phyloP scores from a whole-genome alignment of 2,888 invertebrate species.

The Thumatha senex region DNA sequence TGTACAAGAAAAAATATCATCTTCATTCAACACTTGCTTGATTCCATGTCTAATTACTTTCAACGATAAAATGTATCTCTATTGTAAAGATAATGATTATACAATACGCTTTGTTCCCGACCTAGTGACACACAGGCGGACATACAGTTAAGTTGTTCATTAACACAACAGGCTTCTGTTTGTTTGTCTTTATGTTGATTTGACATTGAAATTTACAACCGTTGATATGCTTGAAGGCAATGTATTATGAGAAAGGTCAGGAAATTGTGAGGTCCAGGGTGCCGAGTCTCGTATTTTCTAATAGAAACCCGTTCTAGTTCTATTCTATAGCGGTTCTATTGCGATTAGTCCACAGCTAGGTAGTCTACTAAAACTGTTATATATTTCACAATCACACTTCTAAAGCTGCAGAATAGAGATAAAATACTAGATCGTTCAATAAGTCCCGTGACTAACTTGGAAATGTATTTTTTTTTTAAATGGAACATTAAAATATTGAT shows the following conservation, averaged over 20 bases:
- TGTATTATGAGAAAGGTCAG: constrained; percentile 11
- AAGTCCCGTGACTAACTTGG: too few species aligned
- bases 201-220: constrained; percentile 45
- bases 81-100: constrained; percentile 21
- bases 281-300: too few species aligned
- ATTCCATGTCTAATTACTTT: constrained; percentile 1
- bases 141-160: constrained; percentile 30
- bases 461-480: too few species aligned
- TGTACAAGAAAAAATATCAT: background rate
- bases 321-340: too few species aligned
- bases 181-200: constrained; percentile 10
- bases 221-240: constrained; percentile 22
- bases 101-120: constrained; percentile 26
- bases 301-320: too few species aligned
- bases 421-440: too few species aligned
- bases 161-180: constrained; percentile 7
- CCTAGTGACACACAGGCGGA: constrained; percentile 43
- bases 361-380: too few species aligned
- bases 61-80: constrained; percentile 2
- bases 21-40: background rate
- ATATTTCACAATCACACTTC: too few species aligned
- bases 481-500: too few species aligned
- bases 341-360: too few species aligned
- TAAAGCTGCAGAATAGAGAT: too few species aligned
- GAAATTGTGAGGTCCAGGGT: too few species aligned